Percentiles rank a stretch among this genome's conserved stretches.
phyloP scores from a whole-genome alignment of 2,888 invertebrate species.

The Hetaerina titia region DNA sequence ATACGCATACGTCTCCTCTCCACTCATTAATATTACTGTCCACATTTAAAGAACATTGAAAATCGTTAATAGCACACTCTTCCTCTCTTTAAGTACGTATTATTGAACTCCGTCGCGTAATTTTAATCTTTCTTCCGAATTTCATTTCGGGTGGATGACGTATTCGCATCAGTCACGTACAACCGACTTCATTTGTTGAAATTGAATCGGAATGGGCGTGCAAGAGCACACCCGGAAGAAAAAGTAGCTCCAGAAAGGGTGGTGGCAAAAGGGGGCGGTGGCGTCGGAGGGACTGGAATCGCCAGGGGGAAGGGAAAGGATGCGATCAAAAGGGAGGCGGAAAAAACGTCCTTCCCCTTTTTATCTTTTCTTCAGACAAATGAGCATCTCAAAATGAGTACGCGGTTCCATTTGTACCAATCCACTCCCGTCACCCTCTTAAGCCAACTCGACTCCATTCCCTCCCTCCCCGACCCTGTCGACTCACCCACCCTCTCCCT shows the following conservation, averaged over 20 bases:
- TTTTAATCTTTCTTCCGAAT: background rate
- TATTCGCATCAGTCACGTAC: background rate
- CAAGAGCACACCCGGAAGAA: background rate
- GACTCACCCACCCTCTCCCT: background rate
- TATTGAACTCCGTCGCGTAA: too few species aligned
- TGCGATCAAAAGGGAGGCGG: background rate
- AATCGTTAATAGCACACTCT: too few species aligned
- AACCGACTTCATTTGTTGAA: background rate
- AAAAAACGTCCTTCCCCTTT: background rate
- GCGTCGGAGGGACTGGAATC: background rate
- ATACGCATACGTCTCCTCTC: too few species aligned
- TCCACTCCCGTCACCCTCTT: constrained; percentile 32
- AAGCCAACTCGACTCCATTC: constrained; percentile 42
- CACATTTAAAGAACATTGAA: too few species aligned
- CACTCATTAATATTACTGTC: too few species aligned
- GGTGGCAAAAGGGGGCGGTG: background rate
- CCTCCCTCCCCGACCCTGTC: background rate
- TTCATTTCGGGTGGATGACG: background rate
- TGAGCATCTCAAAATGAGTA: constrained; percentile 28
- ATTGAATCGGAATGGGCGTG: background rate
- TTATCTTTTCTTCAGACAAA: constrained; percentile 9
- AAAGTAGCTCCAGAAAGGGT: background rate
- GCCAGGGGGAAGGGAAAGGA: background rate
- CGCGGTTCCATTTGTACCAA: constrained; percentile 45
- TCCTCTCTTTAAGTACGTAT: too few species aligned